A percentile compares a stretch with the other conserved stretches of the same genome.
Evolutionary conservation across 1,140 invertebrate species (phyloP).

Genomic region (Calephelis nemesis): DNA sequence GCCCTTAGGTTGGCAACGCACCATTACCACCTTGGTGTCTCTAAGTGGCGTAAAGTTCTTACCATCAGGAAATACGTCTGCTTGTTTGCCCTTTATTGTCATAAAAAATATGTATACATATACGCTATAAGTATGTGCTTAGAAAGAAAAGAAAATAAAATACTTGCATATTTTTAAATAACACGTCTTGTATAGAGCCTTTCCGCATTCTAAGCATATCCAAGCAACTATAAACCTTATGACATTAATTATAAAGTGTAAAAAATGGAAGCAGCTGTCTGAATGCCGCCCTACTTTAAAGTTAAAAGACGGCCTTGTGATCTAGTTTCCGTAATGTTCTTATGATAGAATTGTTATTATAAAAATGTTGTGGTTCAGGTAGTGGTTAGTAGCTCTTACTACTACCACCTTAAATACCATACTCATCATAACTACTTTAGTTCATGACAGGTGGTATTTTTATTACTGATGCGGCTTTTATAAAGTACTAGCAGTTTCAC

Average conservation of each 20-base stretch:
- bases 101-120: too few relatives aligned
- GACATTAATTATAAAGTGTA: background rate
- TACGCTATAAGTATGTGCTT: background rate
- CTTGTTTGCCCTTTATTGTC: too few relatives aligned
- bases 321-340: constrained; percentile 59
- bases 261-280: constrained; percentile 17
- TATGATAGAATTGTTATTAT: constrained; percentile 41
- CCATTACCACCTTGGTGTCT: too few relatives aligned
- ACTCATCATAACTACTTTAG: background rate
- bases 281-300: constrained; percentile 52
- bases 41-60: too few relatives aligned
- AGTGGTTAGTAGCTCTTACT: constrained; percentile 20
- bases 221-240: background rate
- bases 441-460: background rate
- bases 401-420: background rate
- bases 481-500: too few relatives aligned
- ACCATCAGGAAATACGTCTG: too few relatives aligned
- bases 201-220: constrained; percentile 7
- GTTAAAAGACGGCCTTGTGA: constrained; percentile 57
- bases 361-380: constrained; percentile 17
- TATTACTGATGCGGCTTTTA: background rate
- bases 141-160: background rate
- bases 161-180: constrained; percentile 6
- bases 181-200: background rate
- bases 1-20: too few relatives aligned